These are phyloP conservation scores for Accipiter virgatus DNA, from an alignment of 2,113 vertebrate species.

Conservation along the genomic window DNA sequence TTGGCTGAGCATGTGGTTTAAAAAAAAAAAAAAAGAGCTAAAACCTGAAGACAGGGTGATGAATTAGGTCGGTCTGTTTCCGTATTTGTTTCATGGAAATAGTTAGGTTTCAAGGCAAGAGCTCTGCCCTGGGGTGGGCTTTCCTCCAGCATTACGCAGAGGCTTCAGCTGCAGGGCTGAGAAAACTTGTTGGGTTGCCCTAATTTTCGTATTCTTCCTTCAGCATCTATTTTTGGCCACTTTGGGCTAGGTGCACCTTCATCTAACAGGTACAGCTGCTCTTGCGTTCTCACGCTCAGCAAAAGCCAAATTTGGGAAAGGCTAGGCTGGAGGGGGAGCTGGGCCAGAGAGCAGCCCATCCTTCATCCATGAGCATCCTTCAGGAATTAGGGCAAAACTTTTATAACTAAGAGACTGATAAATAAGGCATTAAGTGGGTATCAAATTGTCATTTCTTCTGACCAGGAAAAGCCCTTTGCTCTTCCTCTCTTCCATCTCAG, in stretches of 20 bases:
- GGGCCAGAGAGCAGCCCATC: too few species aligned
- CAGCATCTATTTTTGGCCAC: background rate
- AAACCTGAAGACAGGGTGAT: background rate
- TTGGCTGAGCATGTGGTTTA: rapidly evolving
- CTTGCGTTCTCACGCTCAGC: background rate
- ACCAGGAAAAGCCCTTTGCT: background rate
- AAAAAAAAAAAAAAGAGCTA: background rate
- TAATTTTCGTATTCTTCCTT: background rate
- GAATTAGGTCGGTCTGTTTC: background rate
- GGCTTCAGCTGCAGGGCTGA: background rate
- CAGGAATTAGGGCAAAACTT: background rate
- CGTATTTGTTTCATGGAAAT: background rate
- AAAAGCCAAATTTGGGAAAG: background rate
- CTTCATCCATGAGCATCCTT: background rate
- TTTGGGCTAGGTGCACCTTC: background rate
- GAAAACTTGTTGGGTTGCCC: background rate
- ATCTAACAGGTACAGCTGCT: background rate
- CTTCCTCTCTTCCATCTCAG: background rate
- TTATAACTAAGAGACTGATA: background rate
- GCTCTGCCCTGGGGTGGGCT: background rate
- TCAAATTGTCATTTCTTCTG: background rate
- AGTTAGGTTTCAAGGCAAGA: background rate
- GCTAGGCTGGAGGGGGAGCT: background rate
- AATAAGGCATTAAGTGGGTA: background rate
- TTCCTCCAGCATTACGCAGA: background rate